Evolutionary conservation across 2,797 vertebrate genomes (phyloP), one percentile per base, ranked within the genome.

Genomic region (Sphenopsis melanotis): DNA sequence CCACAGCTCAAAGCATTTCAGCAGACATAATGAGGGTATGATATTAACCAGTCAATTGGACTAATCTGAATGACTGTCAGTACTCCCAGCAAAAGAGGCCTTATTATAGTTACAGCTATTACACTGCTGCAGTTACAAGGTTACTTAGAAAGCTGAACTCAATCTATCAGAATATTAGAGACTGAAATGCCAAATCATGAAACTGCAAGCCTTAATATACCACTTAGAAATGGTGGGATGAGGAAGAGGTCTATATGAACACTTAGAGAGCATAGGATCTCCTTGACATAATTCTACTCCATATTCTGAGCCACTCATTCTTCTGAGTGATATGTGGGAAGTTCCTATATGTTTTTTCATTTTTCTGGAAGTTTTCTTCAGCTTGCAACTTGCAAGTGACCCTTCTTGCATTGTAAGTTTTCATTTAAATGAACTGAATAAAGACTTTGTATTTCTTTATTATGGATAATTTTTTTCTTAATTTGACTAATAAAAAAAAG

Each of bases 41-140:
- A 93, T 95, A 90, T 90, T 83, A 90, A 92, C 81, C 75, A 89
- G 75, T 64, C 92, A 83, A 44, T 92, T 89, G 90, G n/a, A 70
- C 64, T 93, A 94, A 95, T 94, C 53, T 82, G 78, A 80, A 68
- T 75, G 84, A 77, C 65, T 32, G 36, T 85, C 86, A 80, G 41
- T 60, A 89, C 79, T 80, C 36, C 44, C 82, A 89, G 75, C 37
- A 84, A 82, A 92, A 91, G 75, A 83, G 52, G 24, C 57, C 60
- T 85, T 83, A 87, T 72, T 93, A 83, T n/a, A 77, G 63, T 56
- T 83, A 72, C 42, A 80, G 47, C 85, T 93, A 91, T 89, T 87
- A 80, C 60, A 60, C 36, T 56, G 15, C 56, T 84, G 64, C 71
- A 74, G 71, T 93, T 91, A 60, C 60, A 85, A 96, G 95, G 93